A percentile compares a stretch with the other conserved stretches of the same genome.
phyloP scores from a whole-genome alignment of 1,140 invertebrate genomes.

The Hetaerina americana region DNA sequence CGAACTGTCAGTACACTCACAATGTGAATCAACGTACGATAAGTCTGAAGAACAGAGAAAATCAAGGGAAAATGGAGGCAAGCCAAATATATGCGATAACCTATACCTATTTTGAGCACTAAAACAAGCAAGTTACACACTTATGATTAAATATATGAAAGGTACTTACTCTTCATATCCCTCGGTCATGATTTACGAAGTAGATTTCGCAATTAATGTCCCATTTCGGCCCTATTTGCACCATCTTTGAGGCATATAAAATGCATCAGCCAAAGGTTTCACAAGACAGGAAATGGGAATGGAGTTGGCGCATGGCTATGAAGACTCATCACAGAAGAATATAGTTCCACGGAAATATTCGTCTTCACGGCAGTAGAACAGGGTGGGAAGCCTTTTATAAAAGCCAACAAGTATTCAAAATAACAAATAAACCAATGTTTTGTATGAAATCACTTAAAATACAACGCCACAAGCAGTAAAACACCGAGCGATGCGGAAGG shows the following conservation, averaged over 20 bases:
- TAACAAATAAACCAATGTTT: too few species aligned
- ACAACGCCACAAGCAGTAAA: neutral
- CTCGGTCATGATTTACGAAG: constrained; percentile 59
- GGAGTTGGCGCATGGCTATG: neutral
- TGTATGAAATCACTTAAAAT: too few species aligned
- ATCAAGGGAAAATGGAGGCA: constrained; percentile 12
- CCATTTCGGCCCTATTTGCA: constrained; percentile 50
- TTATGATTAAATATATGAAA: constrained; percentile 2
- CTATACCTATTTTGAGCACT: constrained; percentile 10
- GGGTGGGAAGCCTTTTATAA: too few species aligned
- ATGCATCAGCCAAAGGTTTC: constrained; percentile 34
- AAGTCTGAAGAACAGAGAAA: neutral
- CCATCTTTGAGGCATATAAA: constrained; percentile 49
- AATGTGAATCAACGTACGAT: neutral
- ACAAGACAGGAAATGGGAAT: constrained; percentile 5
- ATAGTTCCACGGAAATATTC: neutral
- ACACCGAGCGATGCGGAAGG: neutral
- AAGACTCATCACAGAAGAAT: neutral
- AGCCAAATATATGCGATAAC: constrained; percentile 1
- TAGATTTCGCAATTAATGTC: constrained; percentile 52
- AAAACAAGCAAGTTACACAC: neutral
- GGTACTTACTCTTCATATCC: constrained; percentile 56
- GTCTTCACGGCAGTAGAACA: neutral
- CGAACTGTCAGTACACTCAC: neutral
- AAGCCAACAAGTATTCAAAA: too few species aligned